Percentiles rank a stretch among this genome's conserved stretches.
phyloP scores from a whole-genome alignment of 2,888 invertebrate genomes.

The Drosophila merina region DNA sequence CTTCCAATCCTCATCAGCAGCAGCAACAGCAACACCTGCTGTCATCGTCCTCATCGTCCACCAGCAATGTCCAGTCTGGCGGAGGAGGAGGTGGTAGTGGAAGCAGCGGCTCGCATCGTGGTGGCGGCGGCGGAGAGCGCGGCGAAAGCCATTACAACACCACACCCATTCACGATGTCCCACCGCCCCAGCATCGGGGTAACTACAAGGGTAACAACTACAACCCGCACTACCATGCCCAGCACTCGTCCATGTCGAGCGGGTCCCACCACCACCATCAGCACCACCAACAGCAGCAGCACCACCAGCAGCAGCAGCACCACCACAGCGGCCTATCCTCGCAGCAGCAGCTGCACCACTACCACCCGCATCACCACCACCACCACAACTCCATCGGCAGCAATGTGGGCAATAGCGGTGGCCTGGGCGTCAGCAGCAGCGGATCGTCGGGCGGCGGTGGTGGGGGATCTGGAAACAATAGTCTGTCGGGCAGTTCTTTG shows the following conservation, averaged over 20 bases:
- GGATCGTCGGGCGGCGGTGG: conserved; percentile 27
- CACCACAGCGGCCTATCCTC: conserved; percentile 62
- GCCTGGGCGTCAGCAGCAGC: conserved; percentile 39
- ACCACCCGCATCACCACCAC: conserved; percentile 66
- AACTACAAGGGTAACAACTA: conserved; percentile 81
- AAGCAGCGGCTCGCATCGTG: conserved; percentile 65
- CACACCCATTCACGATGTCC: conserved; percentile 7
- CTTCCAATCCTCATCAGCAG: conserved; percentile 55
- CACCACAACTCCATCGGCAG: conserved; percentile 70
- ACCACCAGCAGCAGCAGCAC: conserved; percentile 68
- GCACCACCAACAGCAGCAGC: conserved; percentile 52
- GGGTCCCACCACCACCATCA: conserved; percentile 72
- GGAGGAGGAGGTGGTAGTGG: conserved; percentile 32
- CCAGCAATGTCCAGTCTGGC: conserved; percentile 61
- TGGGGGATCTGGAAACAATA: conserved; percentile 31
- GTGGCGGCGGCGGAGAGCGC: conserved; percentile 33
- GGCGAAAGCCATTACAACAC: conserved; percentile 6
- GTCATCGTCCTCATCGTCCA: conserved; percentile 57
- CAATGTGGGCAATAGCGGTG: conserved; percentile 64
- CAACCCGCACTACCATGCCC: conserved; percentile 80
- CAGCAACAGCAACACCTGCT: conserved; percentile 70
- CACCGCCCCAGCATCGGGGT: conserved; percentile 71
- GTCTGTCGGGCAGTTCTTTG: conserved; percentile 45
- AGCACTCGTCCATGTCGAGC: conserved; percentile 69
- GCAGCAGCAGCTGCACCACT: conserved; percentile 64